Base-by-base conservation (phyloP, 1,140 invertebrate species). In the Mesaphorura yosii region DNA sequence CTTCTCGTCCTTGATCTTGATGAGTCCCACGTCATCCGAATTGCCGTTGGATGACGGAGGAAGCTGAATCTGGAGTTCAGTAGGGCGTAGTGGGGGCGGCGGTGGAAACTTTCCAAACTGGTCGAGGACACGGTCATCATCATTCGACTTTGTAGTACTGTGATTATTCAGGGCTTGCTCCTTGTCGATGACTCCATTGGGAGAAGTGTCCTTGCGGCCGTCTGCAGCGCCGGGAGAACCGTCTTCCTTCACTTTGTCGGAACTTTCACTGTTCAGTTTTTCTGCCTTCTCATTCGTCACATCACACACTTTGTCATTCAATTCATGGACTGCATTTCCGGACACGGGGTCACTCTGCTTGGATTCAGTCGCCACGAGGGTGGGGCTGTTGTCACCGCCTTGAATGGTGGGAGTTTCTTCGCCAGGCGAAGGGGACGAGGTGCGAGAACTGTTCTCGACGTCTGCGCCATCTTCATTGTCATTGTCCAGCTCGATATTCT, bases 401-500 rank as follows among this genome's bases (percentile, higher is more conserved):
- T 6, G 40, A 17, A 37, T 37, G 28, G 23, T 10, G 28, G n/a
- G n/a, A n/a, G n/a, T n/a, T n/a, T n/a, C 22, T 19, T 48, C 46
- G 19, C 51, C 51, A n/a, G 45, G 48, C 17, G 51, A 47, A 15
- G 62, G 62, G 1, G 59, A 64, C 12, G 55, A 51, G n/a, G 59
- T 56, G n/a, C 57, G 45, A 17, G 64, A 64, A 49, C 56, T 63
- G 1, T 53, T 58, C 42, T 64, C 62, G 19, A 48, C 48, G 22
- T 65, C 64, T 22, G 48, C 38, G 6, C 23, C 59, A 39, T 60
- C 58, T 46, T 55, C 55, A 31, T 58, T 60, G 44, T 56, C 58
- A 44, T 58, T 52, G 29, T 66, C 65, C 31, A 62, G 55, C 46
- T 60, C 60, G 52, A 53, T 77, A 49, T 82, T 84, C 64, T 87